Evolutionary conservation across 2,113 vertebrate genomes (phyloP), one percentile per base, ranked within the genome.

Genomic region (Mustela nigripes): DNA sequence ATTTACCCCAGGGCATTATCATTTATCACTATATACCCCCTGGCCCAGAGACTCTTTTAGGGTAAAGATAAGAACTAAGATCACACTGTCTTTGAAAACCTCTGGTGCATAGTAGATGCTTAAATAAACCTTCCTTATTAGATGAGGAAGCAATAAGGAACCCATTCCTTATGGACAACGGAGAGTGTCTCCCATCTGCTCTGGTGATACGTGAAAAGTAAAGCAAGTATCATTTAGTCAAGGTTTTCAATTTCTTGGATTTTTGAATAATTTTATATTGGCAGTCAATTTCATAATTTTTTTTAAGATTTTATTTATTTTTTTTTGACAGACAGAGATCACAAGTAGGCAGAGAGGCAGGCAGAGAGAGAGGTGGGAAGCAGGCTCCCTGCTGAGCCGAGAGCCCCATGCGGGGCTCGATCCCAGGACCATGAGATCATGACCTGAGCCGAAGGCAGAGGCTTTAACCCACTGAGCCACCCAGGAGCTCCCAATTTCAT

Each of bases 391-490:
- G 15, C 53, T 53, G 53, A 53, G 0, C 53, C 16, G 53, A 53
- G 15, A 53, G 53, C 53, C 53, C 15, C 0, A 16, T 16, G 14
- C 0, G 15, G 14, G 53, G 53, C 53, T 53, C 4, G 0, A 53
- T 53, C 53, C 53, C 53, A 53, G 53, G 15, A 16, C 53, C 53
- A 15, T 53, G 15, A 53, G 53, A 53, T 53, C 53, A 16, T 16
- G 53, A 16, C 53, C 14, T 5, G 53, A 16, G 53, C 15, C 4
- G 0, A 53, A 53, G 53, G 15, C 14, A 53, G 53, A 16, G 53
- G 53, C 53, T 53, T 53, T 53, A 53, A 53, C 53, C 53, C 53
- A 16, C 15, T 53, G 53, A 53, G 53, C 4, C 53, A 53, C 53
- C 16, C 53, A 56, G 53, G 53, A 0, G 16, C 53, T 18, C 53